Conservation (phyloP, 1,140 invertebrate genomes). For the Cardiocondyla obscurior region DNA sequence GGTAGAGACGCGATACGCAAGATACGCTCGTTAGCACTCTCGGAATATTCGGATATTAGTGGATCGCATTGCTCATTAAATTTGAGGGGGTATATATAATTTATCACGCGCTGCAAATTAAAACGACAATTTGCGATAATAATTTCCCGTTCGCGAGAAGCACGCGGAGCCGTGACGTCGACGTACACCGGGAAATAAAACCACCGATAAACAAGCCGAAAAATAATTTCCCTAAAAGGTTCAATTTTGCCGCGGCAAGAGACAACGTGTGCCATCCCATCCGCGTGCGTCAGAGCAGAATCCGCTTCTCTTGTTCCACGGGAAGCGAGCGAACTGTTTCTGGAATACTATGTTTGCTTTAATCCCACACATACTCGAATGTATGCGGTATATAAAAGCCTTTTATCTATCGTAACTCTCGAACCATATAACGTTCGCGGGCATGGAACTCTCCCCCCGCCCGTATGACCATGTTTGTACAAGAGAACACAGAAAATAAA, state of each 20-base stretch:
- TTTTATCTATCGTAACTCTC: slow-evolving; percentile 50
- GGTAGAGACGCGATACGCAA: neutral
- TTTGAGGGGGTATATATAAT: slow-evolving; percentile 41
- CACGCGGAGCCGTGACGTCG: neutral
- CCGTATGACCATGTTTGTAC: slow-evolving; percentile 25
- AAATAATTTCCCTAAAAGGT: neutral
- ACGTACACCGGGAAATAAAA: no score
- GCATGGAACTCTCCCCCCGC: slow-evolving; percentile 13
- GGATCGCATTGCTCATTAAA: slow-evolving; percentile 48
- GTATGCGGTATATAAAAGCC: slow-evolving; percentile 34
- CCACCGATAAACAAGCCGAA: no score
- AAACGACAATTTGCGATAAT: slow-evolving; percentile 24
- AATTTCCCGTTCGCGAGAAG: slow-evolving; percentile 21
- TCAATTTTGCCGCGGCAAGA: neutral
- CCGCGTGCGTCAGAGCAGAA: neutral
- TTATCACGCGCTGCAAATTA: slow-evolving; percentile 15
- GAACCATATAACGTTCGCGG: slow-evolving; percentile 14
- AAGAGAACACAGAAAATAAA: slow-evolving; percentile 61
- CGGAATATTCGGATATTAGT: slow-evolving; percentile 46
- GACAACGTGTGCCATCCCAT: neutral
- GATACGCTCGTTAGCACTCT: slow-evolving; percentile 36
- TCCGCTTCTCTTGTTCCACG: neutral
- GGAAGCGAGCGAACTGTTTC: slow-evolving; percentile 11
- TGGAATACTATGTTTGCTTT: slow-evolving; percentile 36
- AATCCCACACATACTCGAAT: slow-evolving; percentile 15